Percentiles rank a stretch among this genome's conserved stretches.
Conservation (phyloP, 2,888 invertebrate genomes). For the Noctua janthina region DNA sequence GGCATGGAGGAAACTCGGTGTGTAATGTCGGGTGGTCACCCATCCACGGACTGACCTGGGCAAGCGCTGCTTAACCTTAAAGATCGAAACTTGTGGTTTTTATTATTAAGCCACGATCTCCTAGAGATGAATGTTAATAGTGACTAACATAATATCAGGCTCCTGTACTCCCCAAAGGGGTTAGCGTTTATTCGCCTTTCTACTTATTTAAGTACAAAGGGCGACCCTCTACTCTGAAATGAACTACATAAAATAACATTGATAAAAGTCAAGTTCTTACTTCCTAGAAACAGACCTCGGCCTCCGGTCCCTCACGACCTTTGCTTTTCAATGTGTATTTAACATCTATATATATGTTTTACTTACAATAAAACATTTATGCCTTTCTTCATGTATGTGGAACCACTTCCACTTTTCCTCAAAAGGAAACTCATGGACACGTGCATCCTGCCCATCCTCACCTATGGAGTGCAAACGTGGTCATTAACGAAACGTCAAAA, state of each 20-base stretch:
- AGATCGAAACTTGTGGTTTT: background rate
- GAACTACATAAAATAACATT: constrained; percentile 1
- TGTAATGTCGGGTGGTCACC: no score
- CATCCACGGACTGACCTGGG: no score
- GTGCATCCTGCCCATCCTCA: no score
- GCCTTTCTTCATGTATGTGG: no score
- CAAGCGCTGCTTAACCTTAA: background rate
- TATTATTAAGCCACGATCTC: no score
- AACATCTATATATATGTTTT: background rate
- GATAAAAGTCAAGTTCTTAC: background rate
- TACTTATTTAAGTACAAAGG: background rate
- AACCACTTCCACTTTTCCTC: no score
- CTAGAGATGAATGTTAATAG: no score
- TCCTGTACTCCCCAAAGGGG: background rate
- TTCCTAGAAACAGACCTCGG: background rate
- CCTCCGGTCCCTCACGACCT: background rate
- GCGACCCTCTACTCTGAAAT: background rate
- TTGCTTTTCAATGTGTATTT: background rate
- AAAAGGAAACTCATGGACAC: no score
- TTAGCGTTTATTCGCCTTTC: background rate
- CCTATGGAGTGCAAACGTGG: no score
- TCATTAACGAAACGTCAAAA: no score
- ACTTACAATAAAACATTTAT: background rate
- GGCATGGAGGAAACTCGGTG: no score
- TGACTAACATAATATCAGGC: background rate